Base-by-base conservation (phyloP, 2,113 vertebrate genomes). In the Microcebus lehilahytsara region DNA sequence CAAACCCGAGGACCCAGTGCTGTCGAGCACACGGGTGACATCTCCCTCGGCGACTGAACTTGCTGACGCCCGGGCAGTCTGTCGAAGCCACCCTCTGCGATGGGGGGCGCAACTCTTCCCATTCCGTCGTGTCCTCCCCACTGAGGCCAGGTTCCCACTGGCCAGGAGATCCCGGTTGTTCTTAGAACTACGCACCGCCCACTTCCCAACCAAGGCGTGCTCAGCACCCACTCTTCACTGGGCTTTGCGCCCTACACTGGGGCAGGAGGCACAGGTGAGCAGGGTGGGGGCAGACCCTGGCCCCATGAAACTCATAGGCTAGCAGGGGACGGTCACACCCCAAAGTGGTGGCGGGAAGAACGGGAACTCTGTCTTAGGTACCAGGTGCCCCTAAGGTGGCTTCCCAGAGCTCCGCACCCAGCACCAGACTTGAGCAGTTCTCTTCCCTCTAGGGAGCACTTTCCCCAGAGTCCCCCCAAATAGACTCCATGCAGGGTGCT, bases 131-230 rank as follows among this genome's bases (percentile, higher is more conserved):
- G 34, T n/a, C 49, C 25, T 58, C 23, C 27, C 37, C 37, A 4
- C 8, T 34, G 9, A 42, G 37, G 69, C 19, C 3, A 13, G 0
- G 9, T 25, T 40, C 46, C 42, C 6, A 5, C 42, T 42, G 42
- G 30, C n/a, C 40, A 0, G 17, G 22, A 6, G 37, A 9, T 17
- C 22, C 80, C 13, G 30, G 46, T 1, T 9, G 37, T 32, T 91
- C 77, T 83, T 58, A 53, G 86, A 32, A 25, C 0, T 6, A 16
- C 27, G 1, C 25, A 17, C 27, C 10, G 7, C 20, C 27, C 12
- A 3, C 20, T 60, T 6, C 1, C 7, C 32, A n/a, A 4, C 30
- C 2, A 0, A 11, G 3, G 0, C 0, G 0, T 51, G 40, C 9
- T 5, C n/a, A 14, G n/a, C 4, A 7, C 27, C 30, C 16, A 5